Base-by-base conservation (phyloP, 2,888 invertebrate species). In the Agonum fuliginosum region DNA sequence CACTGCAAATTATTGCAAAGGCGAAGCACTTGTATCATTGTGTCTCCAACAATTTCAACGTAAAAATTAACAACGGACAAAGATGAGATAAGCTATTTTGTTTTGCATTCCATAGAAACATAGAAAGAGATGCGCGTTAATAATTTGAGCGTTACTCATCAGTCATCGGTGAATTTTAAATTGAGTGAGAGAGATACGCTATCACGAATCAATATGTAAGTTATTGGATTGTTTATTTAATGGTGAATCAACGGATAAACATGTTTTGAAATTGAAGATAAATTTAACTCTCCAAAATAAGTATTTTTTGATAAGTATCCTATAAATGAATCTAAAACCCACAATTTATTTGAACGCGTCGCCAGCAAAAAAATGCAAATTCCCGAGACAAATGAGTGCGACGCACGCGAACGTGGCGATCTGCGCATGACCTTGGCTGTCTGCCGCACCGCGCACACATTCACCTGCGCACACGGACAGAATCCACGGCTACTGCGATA, bases 381-480 rank as follows among this genome's bases (percentile, higher is more conserved):
- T 71, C 71, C 41, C 51, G 46, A 70, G 48, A 71, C 71, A 71
- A 71, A 71, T 71, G 30, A 48, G 46, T 71, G 8, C 22, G 71
- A 1, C 34, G 71, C 71, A 71, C 71, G 71, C 71, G 48, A 71
- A 51, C 43, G 37, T 41, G n/a, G 37, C 67, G 41, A 67, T 67
- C 41, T 54, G 19, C n/a, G 3, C 37, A 12, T 71, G 71, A 71
- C 71, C 71, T 71, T 71, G 48, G 51, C 24, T 27, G 51, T 46
- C 46, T 71, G 51, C 46, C 48, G 17, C 10, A 71, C 46, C 30
- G 27, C 48, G 17, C 10, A 71, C 46, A 71, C 71, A 71, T 51
- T 46, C 71, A 71, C 67, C 67, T 62, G 58, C 58, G 30, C 30
- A 24, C 27, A 46, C 14, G 17, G 14, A 12, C 14, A 3, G 6